Conservation (phyloP, 1,140 invertebrate species). For the Nixonia krombeini region DNA sequence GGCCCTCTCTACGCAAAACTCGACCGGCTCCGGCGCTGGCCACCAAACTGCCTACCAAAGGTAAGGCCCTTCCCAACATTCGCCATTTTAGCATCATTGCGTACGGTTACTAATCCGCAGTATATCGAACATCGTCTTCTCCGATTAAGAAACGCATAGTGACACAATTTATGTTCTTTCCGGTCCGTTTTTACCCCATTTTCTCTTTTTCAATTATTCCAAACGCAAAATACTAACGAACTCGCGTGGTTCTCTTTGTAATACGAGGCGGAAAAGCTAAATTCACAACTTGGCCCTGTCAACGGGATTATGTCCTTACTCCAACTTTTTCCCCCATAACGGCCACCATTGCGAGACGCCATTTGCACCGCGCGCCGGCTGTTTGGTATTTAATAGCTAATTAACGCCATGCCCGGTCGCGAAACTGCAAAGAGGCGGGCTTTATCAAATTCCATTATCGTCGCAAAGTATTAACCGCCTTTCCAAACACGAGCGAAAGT, state of each 20-base stretch:
- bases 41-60: conserved; percentile 58
- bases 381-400: conserved; percentile 43
- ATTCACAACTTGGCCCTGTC: too few relatives aligned
- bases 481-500: conserved; percentile 5
- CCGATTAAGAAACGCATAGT: too few relatives aligned
- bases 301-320: too few relatives aligned
- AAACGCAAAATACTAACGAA: too few relatives aligned
- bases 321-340: conserved; percentile 18
- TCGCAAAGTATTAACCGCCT: conserved; percentile 19
- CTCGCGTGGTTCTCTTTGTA: too few relatives aligned
- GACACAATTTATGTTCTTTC: too few relatives aligned
- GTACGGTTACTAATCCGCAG: background rate
- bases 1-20: conserved; percentile 68
- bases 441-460: conserved; percentile 38
- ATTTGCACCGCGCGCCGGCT: conserved; percentile 16
- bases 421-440: conserved; percentile 20
- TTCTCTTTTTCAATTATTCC: too few relatives aligned
- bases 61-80: too few relatives aligned
- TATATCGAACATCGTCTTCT: too few relatives aligned
- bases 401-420: conserved; percentile 25
- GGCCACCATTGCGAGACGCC: background rate
- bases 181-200: too few relatives aligned
- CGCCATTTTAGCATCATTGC: background rate
- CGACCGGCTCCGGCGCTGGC: conserved; percentile 58
- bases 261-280: too few relatives aligned